Evolutionary conservation across 2,797 vertebrate genomes (phyloP), one percentile per base, ranked within the genome.

Genomic region (Steatocranus sp.): DNA sequence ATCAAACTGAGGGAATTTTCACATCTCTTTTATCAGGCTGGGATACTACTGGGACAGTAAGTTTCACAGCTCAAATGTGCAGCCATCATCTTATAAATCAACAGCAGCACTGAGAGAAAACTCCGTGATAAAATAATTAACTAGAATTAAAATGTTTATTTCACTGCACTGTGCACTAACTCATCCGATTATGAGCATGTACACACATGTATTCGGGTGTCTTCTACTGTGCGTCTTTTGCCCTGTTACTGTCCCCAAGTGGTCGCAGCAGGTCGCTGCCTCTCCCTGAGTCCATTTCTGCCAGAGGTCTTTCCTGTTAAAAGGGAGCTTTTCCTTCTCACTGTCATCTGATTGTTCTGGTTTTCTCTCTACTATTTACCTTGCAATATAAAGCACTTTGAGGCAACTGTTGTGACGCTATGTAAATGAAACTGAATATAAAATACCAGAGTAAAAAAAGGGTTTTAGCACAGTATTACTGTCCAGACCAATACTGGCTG

Each of bases 141-240:
- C 58, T 61, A 20, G 58, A 61, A 61, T 20, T 2, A 36, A 61
- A 61, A 36, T 2, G 0, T 36, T 61, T 61, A 61, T 61, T 36
- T 61, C 11, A 36, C 58, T 61, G 58, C 58, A 20, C 32, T 61
- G 18, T 61, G 56, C 18, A 61, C 11, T 20, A 2, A 12, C 20
- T 61, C 58, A 61, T 36, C 32, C 11, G 2, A 61, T 61, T 3
- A 36, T 20, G 32, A 4, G 3, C 56, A 61, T 36, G 32, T 36
- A 36, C 32, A 61, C 56, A 34, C 30, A 0, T 61, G 18, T 36
- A 61, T 61, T 36, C 32, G 0, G 4, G 0, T 20, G 18, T 61
- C 18, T 61, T 3, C 56, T 61, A 61, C 30, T 36, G 32, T 61
- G 56, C 1, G 4, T 61, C 0, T 61, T 61, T 61, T 36, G 32